phyloP scores from a whole-genome alignment of 2,113 vertebrate species.

The Thinocorus orbignyianus region DNA sequence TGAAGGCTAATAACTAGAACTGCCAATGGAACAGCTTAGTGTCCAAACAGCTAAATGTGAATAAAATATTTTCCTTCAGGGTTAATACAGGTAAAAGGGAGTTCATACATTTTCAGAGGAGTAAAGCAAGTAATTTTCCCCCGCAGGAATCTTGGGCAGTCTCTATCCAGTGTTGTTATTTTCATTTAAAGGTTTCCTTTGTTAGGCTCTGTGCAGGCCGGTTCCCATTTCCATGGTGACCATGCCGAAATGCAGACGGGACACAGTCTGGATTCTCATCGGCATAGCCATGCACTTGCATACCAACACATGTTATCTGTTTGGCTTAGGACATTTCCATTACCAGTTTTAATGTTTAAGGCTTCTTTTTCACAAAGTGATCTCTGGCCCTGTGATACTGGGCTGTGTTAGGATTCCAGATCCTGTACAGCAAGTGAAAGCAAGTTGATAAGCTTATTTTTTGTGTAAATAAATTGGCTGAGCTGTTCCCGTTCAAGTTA shows the following conservation, averaged over 20 bases:
- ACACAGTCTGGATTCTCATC: constrained; percentile 57
- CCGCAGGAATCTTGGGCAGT: background rate
- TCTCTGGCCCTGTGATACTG: background rate
- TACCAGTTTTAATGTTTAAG: background rate
- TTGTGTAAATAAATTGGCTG: background rate
- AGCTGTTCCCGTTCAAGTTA: background rate
- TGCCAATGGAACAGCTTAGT: background rate
- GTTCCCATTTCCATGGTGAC: constrained; percentile 76
- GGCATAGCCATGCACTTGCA: constrained; percentile 46
- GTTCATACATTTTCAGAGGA: background rate
- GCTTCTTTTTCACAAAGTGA: background rate
- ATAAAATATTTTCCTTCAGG: background rate
- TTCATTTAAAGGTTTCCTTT: constrained; percentile 70
- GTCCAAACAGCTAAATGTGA: background rate
- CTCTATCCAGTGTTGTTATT: constrained; percentile 59
- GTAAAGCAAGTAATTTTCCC: background rate
- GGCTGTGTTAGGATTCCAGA: background rate
- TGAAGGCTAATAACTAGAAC: background rate
- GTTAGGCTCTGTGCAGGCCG: constrained; percentile 61
- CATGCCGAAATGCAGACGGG: constrained; percentile 53
- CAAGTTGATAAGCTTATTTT: background rate
- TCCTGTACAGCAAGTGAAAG: background rate
- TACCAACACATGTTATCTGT: constrained; percentile 49
- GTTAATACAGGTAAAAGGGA: background rate
- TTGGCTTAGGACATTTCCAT: constrained; percentile 22